phyloP scores from a whole-genome alignment of 2,888 invertebrate species.

The Pterobdella sp. region DNA sequence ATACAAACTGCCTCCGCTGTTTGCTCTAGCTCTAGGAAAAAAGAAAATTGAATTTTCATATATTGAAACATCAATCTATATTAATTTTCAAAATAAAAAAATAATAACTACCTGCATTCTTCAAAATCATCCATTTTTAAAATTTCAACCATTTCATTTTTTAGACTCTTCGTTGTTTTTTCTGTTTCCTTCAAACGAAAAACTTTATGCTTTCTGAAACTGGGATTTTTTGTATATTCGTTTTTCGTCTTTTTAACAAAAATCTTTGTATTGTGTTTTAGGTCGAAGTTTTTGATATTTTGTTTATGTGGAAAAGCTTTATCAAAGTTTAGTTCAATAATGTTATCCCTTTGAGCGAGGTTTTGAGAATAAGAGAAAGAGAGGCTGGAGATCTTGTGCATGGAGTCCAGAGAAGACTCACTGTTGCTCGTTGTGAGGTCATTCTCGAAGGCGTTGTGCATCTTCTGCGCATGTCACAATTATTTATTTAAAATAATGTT shows the following conservation, averaged over 20 bases:
- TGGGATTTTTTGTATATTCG: neutral
- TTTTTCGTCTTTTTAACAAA: neutral
- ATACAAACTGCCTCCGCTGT: slow-evolving; percentile 36
- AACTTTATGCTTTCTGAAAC: neutral
- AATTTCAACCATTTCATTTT: slow-evolving; percentile 27
- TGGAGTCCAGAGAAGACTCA: neutral
- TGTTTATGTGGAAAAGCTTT: too few relatives aligned
- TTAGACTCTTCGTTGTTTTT: slow-evolving; percentile 2
- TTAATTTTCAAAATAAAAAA: too few relatives aligned
- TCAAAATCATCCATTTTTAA: slow-evolving; percentile 33
- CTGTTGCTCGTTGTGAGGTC: neutral
- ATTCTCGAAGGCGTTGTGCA: neutral
- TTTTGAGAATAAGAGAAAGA: too few relatives aligned
- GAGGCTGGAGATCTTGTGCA: neutral
- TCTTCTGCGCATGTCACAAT: neutral
- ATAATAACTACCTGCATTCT: slow-evolving; percentile 32
- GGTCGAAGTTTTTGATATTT: neutral
- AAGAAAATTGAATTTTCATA: too few relatives aligned
- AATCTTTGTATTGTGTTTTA: neutral
- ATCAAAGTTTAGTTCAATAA: too few relatives aligned
- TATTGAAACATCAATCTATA: neutral
- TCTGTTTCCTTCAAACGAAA: neutral
- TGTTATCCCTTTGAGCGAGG: too few relatives aligned
- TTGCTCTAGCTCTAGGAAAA: slow-evolving; percentile 34
- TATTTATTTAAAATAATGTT: neutral